Conservation (phyloP, 2,888 invertebrate genomes). For the Scelioninae gen. 1 region DNA sequence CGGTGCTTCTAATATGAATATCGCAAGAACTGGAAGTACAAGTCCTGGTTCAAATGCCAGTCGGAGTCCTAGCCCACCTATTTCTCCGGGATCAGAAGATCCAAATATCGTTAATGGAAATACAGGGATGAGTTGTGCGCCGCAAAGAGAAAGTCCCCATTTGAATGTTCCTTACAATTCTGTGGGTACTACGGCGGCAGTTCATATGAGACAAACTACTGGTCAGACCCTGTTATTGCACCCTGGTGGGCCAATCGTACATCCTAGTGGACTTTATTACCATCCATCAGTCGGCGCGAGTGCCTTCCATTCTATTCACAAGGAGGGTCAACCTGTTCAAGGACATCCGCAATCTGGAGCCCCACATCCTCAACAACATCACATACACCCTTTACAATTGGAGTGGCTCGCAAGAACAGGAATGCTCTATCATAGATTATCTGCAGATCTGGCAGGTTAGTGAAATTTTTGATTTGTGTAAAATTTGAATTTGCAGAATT, state of each 20-base stretch:
- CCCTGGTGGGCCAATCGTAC: slow-evolving; percentile 79
- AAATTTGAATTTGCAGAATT: too few relatives aligned
- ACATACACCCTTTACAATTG: slow-evolving; percentile 88
- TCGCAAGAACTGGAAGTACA: slow-evolving; percentile 84
- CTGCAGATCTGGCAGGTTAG: slow-evolving; percentile 91
- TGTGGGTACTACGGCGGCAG: slow-evolving; percentile 71
- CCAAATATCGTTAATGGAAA: slow-evolving; percentile 76
- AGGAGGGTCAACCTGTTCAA: slow-evolving; percentile 83
- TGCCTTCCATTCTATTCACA: slow-evolving; percentile 85
- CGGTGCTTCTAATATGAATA: not conserved
- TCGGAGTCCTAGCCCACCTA: slow-evolving; percentile 90
- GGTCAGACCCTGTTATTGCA: slow-evolving; percentile 80
- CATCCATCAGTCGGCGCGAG: slow-evolving; percentile 80
- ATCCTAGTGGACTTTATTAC: slow-evolving; percentile 81
- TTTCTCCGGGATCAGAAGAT: slow-evolving; percentile 93
- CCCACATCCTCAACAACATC: slow-evolving; percentile 87
- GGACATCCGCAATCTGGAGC: slow-evolving; percentile 78
- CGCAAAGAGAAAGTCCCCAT: slow-evolving; percentile 56
- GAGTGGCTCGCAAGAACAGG: slow-evolving; percentile 96
- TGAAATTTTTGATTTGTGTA: not conserved
- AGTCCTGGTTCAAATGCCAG: slow-evolving; percentile 87
- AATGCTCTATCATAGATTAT: slow-evolving; percentile 95
- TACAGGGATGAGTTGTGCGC: slow-evolving; percentile 24
- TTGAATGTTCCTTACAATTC: slow-evolving; percentile 70
- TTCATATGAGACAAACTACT: slow-evolving; percentile 75